Conservation (phyloP, 2,888 invertebrate species). For the Panopea generosa region DNA sequence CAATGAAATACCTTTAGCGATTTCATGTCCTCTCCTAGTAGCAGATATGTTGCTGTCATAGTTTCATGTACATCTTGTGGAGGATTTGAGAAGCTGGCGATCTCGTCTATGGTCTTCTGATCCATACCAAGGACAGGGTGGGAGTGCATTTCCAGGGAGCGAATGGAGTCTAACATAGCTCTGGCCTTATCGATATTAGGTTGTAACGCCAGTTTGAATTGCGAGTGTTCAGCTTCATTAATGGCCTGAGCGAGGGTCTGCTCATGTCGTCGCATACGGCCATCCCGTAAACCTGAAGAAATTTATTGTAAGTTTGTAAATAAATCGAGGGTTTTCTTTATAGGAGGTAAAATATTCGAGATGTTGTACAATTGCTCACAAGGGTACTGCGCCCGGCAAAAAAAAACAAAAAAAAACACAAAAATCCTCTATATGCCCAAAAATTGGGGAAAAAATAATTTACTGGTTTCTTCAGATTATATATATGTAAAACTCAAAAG, state of each 20-base stretch:
- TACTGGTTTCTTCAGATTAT: too few relatives aligned
- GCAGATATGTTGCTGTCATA: conserved; percentile 67
- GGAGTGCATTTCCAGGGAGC: conserved; percentile 62
- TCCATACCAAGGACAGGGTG: conserved; percentile 68
- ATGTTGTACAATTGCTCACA: not conserved
- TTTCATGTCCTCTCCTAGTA: conserved; percentile 62
- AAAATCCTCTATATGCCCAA: too few relatives aligned
- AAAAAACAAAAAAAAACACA: too few relatives aligned
- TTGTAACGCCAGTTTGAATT: conserved; percentile 53
- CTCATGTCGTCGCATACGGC: conserved; percentile 56
- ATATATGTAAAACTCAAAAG: too few relatives aligned
- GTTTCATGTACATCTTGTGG: conserved; percentile 60
- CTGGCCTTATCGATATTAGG: conserved; percentile 59
- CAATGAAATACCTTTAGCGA: conserved; percentile 61
- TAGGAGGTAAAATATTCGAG: too few relatives aligned
- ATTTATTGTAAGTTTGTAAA: too few relatives aligned
- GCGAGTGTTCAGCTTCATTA: conserved; percentile 56
- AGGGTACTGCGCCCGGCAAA: too few relatives aligned
- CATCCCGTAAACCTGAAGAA: conserved; percentile 58
- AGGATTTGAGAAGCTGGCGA: conserved; percentile 63
- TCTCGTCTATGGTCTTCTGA: conserved; percentile 66
- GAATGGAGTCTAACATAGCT: conserved; percentile 53
- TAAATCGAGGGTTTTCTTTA: not conserved
- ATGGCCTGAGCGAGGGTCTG: conserved; percentile 52
- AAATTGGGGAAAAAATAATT: too few relatives aligned